Conservation (phyloP, 2,888 invertebrate species). For the Ophioninae sp. region DNA sequence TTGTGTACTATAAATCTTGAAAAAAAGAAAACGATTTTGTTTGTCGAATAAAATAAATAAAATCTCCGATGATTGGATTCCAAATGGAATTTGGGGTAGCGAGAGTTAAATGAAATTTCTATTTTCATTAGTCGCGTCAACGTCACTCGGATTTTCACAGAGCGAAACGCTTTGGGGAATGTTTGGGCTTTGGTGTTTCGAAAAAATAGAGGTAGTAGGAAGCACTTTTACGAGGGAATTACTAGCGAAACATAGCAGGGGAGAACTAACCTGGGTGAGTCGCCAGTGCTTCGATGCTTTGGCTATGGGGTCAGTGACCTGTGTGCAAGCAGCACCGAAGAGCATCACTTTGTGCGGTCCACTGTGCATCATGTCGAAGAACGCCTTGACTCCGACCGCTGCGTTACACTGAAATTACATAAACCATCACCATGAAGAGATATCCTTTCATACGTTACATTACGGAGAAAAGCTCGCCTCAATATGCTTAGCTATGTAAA, state of each 20-base stretch:
- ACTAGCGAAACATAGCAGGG: neutral
- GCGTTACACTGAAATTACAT: slow-evolving; percentile 90
- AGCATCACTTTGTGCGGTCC: slow-evolving; percentile 96
- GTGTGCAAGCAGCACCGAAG: slow-evolving; percentile 97
- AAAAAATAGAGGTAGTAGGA: slow-evolving; percentile 4
- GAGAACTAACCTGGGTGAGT: slow-evolving; percentile 89
- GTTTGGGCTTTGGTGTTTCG: slow-evolving; percentile 8
- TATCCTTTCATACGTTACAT: neutral
- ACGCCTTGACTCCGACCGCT: slow-evolving; percentile 96
- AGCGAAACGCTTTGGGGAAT: neutral
- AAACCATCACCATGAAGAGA: slow-evolving; percentile 2
- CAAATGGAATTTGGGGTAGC: neutral
- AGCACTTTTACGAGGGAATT: neutral
- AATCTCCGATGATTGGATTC: neutral
- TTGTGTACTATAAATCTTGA: neutral
- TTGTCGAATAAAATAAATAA: neutral
- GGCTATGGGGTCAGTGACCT: slow-evolving; percentile 98
- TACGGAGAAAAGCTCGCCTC: neutral
- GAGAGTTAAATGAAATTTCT: neutral
- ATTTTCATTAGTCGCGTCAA: neutral
- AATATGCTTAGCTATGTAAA: slow-evolving; percentile 17
- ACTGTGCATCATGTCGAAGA: slow-evolving; percentile 98
- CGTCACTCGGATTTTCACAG: neutral
- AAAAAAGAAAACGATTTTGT: neutral
- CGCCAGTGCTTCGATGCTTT: slow-evolving; percentile 99